Evolutionary conservation across 2,888 invertebrate species (phyloP), one percentile per base, ranked within the genome.

Genomic region (Griposia aprilina): DNA sequence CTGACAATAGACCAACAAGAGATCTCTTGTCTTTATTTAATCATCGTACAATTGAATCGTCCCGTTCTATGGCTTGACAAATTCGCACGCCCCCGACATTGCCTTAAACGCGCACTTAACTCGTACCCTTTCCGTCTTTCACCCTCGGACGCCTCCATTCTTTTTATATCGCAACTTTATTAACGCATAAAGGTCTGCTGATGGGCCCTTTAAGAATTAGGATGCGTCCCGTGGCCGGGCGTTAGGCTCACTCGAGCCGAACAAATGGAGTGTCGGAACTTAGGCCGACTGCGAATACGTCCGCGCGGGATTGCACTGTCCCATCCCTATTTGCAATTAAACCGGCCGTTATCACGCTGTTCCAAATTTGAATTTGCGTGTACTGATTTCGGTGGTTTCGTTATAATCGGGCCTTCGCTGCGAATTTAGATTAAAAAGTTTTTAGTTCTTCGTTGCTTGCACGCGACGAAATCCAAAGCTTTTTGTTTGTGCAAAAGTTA

Each of bases 101-200:
- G 94, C 91, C 96, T 95, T 96, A 96, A 97, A 96, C 95, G 96
- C 94, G 93, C 94, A 96, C 96, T 97, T 97, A 97, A 96, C 93
- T 91, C 93, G 92, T 96, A 96, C 96, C 96, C 96, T 95, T 95
- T 93, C 90, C 93, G 93, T 92, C 92, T 95, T 95, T 94, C 95
- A 96, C 96, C 97, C 97, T 96, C 93, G 96, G 96, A 96, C 96
- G 96, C 95, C 94, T 96, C 91, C 92, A 93, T 96, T 96, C 96
- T 96, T 97, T 96, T 97, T 96, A 97, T 96, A 96, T 96, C 95
- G 95, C 96, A 96, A 96, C 96, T 97, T 97, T 97, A 97, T 97
- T 97, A 97, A 96, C 97, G 96, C 94, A 96, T 97, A 97, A 97
- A 97, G 96, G 96, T 96, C 96, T 96, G 91, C 92, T 95, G 96